Conservation (phyloP, 2,888 invertebrate species). For the Thereva unica region DNA sequence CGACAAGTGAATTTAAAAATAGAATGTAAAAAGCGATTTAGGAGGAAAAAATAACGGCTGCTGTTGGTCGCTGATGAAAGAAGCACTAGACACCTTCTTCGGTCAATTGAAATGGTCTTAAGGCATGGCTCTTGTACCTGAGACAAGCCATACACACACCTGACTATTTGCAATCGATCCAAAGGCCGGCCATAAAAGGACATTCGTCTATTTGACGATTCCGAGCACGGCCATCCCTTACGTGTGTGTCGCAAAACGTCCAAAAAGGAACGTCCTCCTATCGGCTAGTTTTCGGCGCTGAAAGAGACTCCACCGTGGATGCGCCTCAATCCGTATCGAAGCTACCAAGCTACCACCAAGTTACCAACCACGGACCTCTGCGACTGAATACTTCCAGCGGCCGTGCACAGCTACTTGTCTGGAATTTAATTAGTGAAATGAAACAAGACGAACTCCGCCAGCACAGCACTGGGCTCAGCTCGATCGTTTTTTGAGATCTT, state of each 20-base stretch:
- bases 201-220: slow-evolving; percentile 24
- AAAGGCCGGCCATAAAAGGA: slow-evolving; percentile 17
- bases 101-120: neutral
- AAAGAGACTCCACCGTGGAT: slow-evolving; percentile 9
- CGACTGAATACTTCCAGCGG: slow-evolving; percentile 35
- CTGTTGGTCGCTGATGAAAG: too few relatives aligned
- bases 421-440: slow-evolving; percentile 39
- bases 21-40: neutral
- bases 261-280: slow-evolving; percentile 19
- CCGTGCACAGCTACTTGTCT: slow-evolving; percentile 34
- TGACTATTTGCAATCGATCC: slow-evolving; percentile 22
- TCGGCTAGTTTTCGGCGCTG: neutral
- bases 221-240: slow-evolving; percentile 28
- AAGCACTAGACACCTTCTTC: neutral
- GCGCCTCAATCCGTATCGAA: neutral
- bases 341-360: neutral
- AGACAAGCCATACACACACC: neutral
- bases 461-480: neutral
- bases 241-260: slow-evolving; percentile 27
- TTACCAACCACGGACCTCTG: neutral
- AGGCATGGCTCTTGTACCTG: neutral
- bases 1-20: slow-evolving; percentile 31
- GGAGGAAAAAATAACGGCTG: too few relatives aligned
- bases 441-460: slow-evolving; percentile 13
- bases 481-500: slow-evolving; percentile 9